Conservation (phyloP, 2,888 invertebrate species). For the Caenorhabditis afra region DNA sequence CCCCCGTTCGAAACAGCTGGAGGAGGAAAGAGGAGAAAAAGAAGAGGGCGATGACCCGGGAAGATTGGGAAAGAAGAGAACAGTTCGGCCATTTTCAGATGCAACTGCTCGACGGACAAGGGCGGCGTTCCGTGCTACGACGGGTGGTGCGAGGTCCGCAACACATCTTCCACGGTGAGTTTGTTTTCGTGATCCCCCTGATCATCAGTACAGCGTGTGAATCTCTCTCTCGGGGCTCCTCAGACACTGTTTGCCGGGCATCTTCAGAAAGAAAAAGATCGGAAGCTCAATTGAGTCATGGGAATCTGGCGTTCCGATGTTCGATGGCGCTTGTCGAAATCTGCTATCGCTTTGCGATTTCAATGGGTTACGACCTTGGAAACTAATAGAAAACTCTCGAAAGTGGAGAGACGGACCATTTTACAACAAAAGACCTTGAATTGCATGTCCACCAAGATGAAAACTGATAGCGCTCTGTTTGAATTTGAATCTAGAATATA, state of each 20-base stretch:
- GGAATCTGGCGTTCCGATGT: conserved; percentile 9
- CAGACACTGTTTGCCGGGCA: conserved; percentile 17
- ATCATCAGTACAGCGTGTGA: conserved; percentile 40
- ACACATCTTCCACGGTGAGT: conserved; percentile 41
- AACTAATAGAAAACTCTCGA: no score
- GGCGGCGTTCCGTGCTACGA: conserved; percentile 26
- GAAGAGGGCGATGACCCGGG: background rate
- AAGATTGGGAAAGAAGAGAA: background rate
- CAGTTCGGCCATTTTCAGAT: conserved; percentile 41
- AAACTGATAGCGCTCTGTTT: no score
- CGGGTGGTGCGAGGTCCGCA: conserved; percentile 32
- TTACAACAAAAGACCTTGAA: no score
- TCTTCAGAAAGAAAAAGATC: conserved; percentile 12
- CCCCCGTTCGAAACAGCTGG: conserved; percentile 17
- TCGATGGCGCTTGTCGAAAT: no score
- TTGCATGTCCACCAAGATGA: no score
- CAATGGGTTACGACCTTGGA: no score
- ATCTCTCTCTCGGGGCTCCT: background rate
- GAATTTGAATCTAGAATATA: no score
- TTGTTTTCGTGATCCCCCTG: conserved; percentile 23
- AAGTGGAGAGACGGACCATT: no score
- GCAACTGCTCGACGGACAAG: conserved; percentile 24
- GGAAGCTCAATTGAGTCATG: conserved; percentile 41
- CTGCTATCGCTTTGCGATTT: no score
- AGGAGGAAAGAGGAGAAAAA: background rate